These are phyloP conservation scores for Clarias magur DNA, from an alignment of 2,113 vertebrate species.

Conservation along the genomic window DNA sequence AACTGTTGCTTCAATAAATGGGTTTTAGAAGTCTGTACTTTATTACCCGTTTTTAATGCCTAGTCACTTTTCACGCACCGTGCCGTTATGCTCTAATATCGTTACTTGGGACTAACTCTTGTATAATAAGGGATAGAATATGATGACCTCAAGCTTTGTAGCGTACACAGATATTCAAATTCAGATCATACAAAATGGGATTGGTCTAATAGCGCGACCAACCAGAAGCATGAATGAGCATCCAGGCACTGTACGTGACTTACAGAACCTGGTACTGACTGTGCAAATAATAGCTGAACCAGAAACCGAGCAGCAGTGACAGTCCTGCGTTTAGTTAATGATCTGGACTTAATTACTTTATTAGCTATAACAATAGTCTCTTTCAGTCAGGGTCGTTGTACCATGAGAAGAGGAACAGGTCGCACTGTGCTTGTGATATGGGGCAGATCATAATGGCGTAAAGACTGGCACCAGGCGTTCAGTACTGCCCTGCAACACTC, in stretches of 20 bases:
- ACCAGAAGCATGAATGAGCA: background rate
- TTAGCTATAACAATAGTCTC: background rate
- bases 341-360: background rate
- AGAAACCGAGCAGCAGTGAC: background rate
- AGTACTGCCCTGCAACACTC: conserved; percentile 50
- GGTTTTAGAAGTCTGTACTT: too few relatives aligned
- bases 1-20: too few relatives aligned
- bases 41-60: too few relatives aligned
- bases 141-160: too few relatives aligned
- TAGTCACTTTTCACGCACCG: too few relatives aligned
- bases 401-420: background rate
- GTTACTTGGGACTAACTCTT: too few relatives aligned
- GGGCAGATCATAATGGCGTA: background rate
- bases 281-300: background rate
- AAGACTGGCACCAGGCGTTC: background rate
- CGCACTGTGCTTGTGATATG: background rate
- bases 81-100: too few relatives aligned
- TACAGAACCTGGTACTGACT: background rate
- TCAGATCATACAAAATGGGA: background rate
- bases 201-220: background rate
- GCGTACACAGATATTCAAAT: too few relatives aligned
- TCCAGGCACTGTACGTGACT: background rate
- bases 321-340: background rate
- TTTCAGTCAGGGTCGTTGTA: background rate
- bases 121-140: too few relatives aligned